phyloP scores from a whole-genome alignment of 2,113 vertebrate species.

The Hippolais icterina region DNA sequence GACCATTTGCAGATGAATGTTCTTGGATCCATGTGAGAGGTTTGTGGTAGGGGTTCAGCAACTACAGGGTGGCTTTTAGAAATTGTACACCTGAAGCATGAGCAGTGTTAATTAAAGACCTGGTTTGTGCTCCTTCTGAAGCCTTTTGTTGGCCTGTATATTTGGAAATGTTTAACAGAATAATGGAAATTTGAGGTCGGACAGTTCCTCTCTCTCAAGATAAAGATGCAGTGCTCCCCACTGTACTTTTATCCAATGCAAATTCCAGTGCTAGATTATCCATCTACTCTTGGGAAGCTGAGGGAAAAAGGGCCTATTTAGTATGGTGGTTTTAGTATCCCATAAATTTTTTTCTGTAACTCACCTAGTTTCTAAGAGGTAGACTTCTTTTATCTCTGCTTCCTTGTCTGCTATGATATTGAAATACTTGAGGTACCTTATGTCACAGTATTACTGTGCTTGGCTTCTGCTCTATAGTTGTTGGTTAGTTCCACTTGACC shows the following conservation, averaged over 20 bases:
- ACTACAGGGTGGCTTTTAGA: background rate
- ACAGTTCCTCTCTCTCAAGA: background rate
- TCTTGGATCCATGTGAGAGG: background rate
- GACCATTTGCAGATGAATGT: background rate
- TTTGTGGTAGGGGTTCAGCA: background rate
- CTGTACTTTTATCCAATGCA: background rate
- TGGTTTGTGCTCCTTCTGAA: background rate
- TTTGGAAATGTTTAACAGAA: constrained; percentile 15
- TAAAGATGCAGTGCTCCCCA: background rate
- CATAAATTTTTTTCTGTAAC: background rate
- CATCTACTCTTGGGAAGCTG: background rate
- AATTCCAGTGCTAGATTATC: background rate
- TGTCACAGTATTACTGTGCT: background rate
- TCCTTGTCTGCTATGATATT: background rate
- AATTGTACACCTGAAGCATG: background rate
- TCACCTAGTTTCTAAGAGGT: background rate
- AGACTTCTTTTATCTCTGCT: background rate
- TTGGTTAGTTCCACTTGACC: background rate
- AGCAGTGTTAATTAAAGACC: background rate
- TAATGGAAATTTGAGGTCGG: background rate
- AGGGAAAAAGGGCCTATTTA: background rate
- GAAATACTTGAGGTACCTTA: background rate
- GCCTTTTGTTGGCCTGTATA: background rate
- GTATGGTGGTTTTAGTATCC: background rate
- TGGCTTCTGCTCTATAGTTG: background rate